Conservation (phyloP, 2,113 vertebrate species). For the Coryphaenoides rupestris region DNA sequence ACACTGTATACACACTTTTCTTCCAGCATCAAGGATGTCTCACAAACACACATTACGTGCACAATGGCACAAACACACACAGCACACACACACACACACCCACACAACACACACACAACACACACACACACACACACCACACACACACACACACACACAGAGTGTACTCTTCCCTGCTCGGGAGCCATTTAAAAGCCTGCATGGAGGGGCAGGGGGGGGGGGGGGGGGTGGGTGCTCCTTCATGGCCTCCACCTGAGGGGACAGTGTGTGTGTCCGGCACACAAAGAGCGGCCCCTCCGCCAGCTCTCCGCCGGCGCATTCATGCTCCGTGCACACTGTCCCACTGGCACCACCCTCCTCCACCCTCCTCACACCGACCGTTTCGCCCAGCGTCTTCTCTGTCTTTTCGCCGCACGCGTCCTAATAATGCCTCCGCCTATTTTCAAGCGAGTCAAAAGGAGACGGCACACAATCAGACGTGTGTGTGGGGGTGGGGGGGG, state of each 20-base stretch:
- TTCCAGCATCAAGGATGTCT: no score
- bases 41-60: constrained; percentile 39
- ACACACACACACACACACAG: constrained; percentile 49
- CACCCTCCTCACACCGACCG: constrained; percentile 58
- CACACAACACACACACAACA: no score
- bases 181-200: constrained; percentile 56
- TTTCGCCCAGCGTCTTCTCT: constrained; percentile 48
- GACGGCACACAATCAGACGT: background rate
- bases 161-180: constrained; percentile 70
- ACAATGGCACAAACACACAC: constrained; percentile 37
- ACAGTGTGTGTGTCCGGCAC: constrained; percentile 66
- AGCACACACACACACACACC: constrained; percentile 28
- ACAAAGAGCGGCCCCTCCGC: constrained; percentile 64
- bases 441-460: constrained; percentile 11
- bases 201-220: constrained; percentile 54
- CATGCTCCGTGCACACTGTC: constrained; percentile 57
- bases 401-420: constrained; percentile 17
- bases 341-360: constrained; percentile 31
- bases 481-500: constrained; percentile 13
- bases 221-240: no score
- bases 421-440: constrained; percentile 57
- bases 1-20: constrained; percentile 38
- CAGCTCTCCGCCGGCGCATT: constrained; percentile 44
- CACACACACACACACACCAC: constrained; percentile 32
- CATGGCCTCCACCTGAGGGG: constrained; percentile 68